Evolutionary conservation across 2,888 invertebrate genomes (phyloP), one percentile per base, ranked within the genome.

Genomic region (Eupithecia dodoneata): DNA sequence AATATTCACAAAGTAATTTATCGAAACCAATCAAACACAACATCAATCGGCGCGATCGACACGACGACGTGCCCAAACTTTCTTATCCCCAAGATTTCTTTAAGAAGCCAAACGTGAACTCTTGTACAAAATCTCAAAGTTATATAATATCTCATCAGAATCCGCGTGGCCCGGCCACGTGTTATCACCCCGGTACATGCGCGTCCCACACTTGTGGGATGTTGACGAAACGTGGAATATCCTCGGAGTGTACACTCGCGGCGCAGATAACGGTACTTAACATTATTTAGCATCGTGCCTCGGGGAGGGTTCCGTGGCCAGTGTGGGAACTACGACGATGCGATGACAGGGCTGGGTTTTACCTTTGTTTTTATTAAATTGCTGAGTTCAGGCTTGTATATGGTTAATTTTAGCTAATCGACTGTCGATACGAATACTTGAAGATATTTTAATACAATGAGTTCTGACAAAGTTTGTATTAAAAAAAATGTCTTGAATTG

Each of bases 71-170:
- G n/a, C 45, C 44, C 0, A 69, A 63, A 69, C 44, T 69, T 69
- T 45, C 45, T 15, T 69, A 69, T 69, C 45, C 45, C 4, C 42
- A n/a, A 69, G 67, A 69, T 44, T 69, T 69, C 67, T 44, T 69
- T 69, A 45, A n/a, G 44, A 45, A 69, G n/a, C 67, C 45, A 67
- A 42, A 67, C 44, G 18, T 49, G 59, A 63, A 63, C 30, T 4
- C 30, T 18, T 59, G 30, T 63, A 30, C 4, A 63, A 10, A 30
- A 18, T 30, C 30, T 30, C 10, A 45, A 69, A 69, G 67, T 69
- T n/a, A 2, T 42, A 2, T 9, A 9, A 2, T 9, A 9, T 69
- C 44, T 69, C 18, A 45, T 69, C 67, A n/a, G 44, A n/a, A 69
- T 45, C 67, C 18, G 67, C 15, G n/a, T 69, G 4, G 42, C 4